Evolutionary conservation across 2,888 invertebrate species (phyloP).

Genomic region (Sphinx pinastri): DNA sequence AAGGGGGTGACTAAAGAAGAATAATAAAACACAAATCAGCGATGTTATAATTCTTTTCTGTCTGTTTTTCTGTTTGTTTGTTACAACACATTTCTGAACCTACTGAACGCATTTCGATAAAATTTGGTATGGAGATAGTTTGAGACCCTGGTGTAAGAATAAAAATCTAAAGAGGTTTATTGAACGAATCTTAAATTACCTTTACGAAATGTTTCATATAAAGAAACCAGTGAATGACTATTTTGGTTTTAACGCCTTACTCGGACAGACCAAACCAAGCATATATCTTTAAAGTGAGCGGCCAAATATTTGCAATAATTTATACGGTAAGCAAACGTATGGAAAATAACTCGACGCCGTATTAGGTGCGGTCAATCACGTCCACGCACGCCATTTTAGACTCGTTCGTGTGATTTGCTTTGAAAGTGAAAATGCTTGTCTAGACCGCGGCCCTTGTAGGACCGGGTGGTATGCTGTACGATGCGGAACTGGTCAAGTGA

Average conservation of each 20-base stretch:
- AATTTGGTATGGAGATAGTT: too few species aligned
- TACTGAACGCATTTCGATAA: too few species aligned
- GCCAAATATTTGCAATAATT: background rate
- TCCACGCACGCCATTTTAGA: background rate
- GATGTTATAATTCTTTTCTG: too few species aligned
- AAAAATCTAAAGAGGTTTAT: too few species aligned
- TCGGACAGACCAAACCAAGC: background rate
- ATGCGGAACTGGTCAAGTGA: background rate
- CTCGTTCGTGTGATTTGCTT: conserved; percentile 16
- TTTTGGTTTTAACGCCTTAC: background rate
- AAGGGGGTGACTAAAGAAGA: too few species aligned
- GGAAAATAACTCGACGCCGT: background rate
- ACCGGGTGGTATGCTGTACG: conserved; percentile 15
- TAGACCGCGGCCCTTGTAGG: conserved; percentile 26
- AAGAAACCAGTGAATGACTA: too few species aligned
- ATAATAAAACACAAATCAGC: too few species aligned
- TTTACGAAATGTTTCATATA: too few species aligned
- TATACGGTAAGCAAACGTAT: background rate
- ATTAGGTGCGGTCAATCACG: conserved; percentile 7
- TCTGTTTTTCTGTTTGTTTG: too few species aligned
- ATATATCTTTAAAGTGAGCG: background rate
- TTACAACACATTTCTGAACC: too few species aligned
- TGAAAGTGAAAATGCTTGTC: conserved; percentile 28
- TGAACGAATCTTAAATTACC: too few species aligned
- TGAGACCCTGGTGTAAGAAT: too few species aligned